Conservation (phyloP, 2,797 vertebrate genomes). For the Bradypodion pumilum region DNA sequence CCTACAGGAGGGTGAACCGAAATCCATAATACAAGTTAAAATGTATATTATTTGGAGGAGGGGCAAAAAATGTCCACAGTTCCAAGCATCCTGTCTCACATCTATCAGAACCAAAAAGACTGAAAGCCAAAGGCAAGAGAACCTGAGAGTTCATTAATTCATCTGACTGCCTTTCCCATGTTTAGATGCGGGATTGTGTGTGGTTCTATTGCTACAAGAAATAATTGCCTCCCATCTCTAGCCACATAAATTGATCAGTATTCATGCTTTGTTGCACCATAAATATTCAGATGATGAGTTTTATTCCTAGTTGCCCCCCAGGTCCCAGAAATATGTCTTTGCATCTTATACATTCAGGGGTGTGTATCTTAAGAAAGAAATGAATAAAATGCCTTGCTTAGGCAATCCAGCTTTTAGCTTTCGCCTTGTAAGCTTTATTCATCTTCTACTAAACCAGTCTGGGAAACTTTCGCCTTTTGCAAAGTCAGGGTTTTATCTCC, state of each 20-base stretch:
- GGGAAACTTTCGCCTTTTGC: too few species aligned
- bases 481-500: too few species aligned
- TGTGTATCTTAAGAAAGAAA: not conserved
- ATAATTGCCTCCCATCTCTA: conserved; percentile 1
- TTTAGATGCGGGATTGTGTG: conserved; percentile 3
- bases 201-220: not conserved
- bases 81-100: not conserved
- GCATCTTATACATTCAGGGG: not conserved
- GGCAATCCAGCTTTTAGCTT: not conserved
- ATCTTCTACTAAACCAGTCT: not conserved
- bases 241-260: not conserved
- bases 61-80: not conserved
- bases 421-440: not conserved
- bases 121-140: not conserved
- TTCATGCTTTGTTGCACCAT: conserved; percentile 19
- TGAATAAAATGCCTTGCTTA: conserved; percentile 9
- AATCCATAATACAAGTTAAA: too few species aligned
- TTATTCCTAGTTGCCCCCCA: conserved; percentile 13
- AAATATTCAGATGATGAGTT: conserved; percentile 25
- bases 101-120: not conserved
- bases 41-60: too few species aligned
- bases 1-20: too few species aligned
- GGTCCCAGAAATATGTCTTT: not conserved
- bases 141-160: not conserved
- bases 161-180: not conserved